phyloP scores from a whole-genome alignment of 2,797 vertebrate species.

The Parauchenoglanis punctatus region DNA sequence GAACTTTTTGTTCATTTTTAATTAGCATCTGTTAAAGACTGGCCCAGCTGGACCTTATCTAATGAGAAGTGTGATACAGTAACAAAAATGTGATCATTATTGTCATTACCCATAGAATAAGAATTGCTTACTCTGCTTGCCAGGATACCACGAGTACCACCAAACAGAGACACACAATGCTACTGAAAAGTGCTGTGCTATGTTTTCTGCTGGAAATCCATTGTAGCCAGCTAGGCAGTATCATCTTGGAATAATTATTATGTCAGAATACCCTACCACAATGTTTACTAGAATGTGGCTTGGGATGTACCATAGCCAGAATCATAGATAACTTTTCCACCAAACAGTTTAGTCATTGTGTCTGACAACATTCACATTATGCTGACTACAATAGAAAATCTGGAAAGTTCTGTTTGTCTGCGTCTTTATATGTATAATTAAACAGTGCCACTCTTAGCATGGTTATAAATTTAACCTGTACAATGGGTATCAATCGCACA shows the following conservation, averaged over 20 bases:
- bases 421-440: neutral
- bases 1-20: neutral
- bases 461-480: neutral
- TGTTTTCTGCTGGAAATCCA: neutral
- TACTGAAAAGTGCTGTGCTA: neutral
- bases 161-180: slow-evolving; percentile 9
- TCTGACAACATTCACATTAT: neutral
- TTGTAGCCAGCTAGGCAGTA: neutral
- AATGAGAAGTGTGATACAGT: neutral
- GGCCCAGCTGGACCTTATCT: neutral
- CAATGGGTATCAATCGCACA: neutral
- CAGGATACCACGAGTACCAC: neutral
- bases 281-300: neutral
- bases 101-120: neutral
- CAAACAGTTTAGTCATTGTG: neutral
- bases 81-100: neutral
- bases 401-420: neutral
- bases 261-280: neutral
- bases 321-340: neutral
- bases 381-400: neutral
- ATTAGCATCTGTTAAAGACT: neutral
- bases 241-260: slow-evolving; percentile 7
- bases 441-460: neutral
- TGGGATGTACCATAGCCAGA: neutral
- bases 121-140: slow-evolving; percentile 13